phyloP scores from a whole-genome alignment of 2,888 invertebrate genomes.

The Ryuthela nishihirai region DNA sequence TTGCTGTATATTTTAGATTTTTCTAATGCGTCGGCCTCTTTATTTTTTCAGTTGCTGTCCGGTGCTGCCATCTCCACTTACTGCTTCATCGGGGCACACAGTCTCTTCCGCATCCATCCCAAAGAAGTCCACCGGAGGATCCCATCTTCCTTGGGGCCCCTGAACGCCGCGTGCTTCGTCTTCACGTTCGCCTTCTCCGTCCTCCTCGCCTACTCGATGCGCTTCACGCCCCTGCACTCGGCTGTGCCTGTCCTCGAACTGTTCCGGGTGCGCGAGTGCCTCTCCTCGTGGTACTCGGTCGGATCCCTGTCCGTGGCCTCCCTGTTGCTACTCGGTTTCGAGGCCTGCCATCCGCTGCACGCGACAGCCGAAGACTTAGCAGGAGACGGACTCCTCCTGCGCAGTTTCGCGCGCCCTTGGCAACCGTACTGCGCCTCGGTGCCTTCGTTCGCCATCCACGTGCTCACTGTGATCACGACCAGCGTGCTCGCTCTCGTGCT shows the following conservation, averaged over 20 bases:
- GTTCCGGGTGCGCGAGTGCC: too few relatives aligned
- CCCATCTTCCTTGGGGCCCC: constrained; percentile 2
- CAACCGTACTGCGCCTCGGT: constrained; percentile 15
- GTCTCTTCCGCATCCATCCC: constrained; percentile 9
- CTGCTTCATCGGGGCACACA: constrained; percentile 26
- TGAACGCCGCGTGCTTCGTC: constrained; percentile 9
- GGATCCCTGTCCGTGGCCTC: constrained; percentile 2
- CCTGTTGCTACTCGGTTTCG: constrained; percentile 9
- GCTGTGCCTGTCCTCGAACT: too few relatives aligned
- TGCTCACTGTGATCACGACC: neutral
- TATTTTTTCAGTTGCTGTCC: constrained; percentile 13
- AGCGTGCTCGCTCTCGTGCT: constrained; percentile 1
- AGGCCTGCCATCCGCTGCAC: constrained; percentile 21
- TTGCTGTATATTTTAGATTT: too few relatives aligned
- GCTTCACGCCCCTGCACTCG: too few relatives aligned
- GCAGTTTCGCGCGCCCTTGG: constrained; percentile 28
- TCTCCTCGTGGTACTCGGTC: too few relatives aligned
- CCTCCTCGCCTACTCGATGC: neutral
- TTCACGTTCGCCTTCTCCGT: constrained; percentile 1
- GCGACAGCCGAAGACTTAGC: constrained; percentile 27
- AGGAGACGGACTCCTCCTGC: constrained; percentile 38
- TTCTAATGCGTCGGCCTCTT: neutral
- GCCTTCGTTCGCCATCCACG: constrained; percentile 1
- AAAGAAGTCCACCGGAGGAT: constrained; percentile 1
- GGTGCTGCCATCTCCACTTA: constrained; percentile 8